Evolutionary conservation across 2,113 vertebrate genomes (phyloP).

Genomic region (Egretta garzetta): DNA sequence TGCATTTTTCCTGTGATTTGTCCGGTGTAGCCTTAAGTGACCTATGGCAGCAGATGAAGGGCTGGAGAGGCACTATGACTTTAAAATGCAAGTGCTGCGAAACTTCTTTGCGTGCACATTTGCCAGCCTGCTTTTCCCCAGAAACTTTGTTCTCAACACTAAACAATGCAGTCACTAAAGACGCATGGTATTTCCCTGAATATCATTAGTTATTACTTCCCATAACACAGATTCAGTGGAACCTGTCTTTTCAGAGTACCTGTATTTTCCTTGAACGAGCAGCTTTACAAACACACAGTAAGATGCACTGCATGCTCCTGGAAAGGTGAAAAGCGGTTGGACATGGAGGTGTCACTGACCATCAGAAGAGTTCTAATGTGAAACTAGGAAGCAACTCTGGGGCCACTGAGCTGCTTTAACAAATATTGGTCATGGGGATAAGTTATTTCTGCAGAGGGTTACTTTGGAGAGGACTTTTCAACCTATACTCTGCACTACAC

Average conservation of each 20-base stretch:
- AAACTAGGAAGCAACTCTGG: background rate
- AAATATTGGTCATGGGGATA: background rate
- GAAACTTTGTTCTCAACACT: background rate
- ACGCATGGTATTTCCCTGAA: background rate
- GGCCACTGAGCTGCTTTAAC: background rate
- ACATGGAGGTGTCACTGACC: background rate
- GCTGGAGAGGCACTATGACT: background rate
- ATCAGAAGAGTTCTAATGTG: background rate
- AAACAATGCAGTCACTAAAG: background rate
- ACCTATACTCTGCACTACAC: background rate
- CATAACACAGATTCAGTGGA: background rate
- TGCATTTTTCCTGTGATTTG: background rate
- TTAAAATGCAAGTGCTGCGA: background rate
- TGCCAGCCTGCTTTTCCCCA: background rate
- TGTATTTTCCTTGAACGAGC: background rate
- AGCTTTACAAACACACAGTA: background rate
- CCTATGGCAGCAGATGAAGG: background rate
- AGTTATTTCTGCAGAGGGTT: background rate
- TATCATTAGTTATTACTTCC: background rate
- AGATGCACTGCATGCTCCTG: background rate
- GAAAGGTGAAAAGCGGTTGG: background rate
- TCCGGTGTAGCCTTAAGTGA: background rate
- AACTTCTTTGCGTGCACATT: background rate
- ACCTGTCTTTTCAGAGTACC: background rate
- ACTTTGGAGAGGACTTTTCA: background rate